These are phyloP conservation scores for Zosterops borbonicus DNA, from an alignment of 2,113 vertebrate genomes.

Conservation along the genomic window DNA sequence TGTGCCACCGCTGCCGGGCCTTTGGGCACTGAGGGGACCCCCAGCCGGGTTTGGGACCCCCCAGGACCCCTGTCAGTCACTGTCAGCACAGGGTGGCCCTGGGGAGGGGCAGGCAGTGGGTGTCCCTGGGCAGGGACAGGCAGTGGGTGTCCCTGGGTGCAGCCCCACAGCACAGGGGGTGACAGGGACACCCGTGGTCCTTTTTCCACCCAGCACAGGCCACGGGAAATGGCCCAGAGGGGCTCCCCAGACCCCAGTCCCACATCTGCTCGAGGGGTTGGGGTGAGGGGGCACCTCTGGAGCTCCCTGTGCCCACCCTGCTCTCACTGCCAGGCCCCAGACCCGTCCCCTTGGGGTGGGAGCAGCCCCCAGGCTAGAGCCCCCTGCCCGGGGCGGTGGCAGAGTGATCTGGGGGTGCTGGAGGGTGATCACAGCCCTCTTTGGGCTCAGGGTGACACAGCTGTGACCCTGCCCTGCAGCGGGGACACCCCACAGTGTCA, in stretches of 20 bases:
- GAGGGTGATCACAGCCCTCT: fast-evolving
- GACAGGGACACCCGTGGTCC: neutral
- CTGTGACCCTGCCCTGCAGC: fast-evolving
- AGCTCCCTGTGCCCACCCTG: neutral
- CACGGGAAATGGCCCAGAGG: neutral
- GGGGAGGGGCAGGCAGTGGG: neutral
- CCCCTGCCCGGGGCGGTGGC: fast-evolving
- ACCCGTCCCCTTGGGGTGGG: fast-evolving
- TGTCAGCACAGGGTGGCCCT: neutral
- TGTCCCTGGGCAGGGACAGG: neutral
- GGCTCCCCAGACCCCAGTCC: neutral
- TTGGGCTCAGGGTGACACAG: neutral
- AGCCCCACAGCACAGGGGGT: neutral
- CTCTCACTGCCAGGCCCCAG: neutral
- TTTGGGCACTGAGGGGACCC: neutral
- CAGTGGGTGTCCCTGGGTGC: neutral
- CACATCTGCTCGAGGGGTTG: neutral
- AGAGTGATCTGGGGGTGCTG: neutral
- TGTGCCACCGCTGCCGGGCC: neutral
- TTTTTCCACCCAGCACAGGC: neutral
- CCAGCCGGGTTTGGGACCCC: neutral
- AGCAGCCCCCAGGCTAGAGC: neutral
- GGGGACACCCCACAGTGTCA: fast-evolving
- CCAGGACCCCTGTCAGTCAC: fast-evolving
- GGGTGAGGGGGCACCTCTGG: neutral